Base-by-base conservation (phyloP, 2,113 vertebrate species). In the Podiceps cristatus region DNA sequence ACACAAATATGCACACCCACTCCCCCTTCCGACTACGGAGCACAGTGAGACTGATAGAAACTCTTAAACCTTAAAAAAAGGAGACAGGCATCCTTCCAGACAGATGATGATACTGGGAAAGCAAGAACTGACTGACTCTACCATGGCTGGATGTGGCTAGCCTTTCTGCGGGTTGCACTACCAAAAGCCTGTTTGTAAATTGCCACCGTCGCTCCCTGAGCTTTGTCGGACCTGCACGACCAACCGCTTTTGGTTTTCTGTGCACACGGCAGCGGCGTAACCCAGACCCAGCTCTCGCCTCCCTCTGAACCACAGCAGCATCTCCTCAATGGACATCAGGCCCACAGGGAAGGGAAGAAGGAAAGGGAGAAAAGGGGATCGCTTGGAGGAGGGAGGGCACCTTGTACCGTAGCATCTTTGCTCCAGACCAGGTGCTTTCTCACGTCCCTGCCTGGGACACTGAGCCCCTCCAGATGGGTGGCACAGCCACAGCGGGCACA, bases 231-330 rank as follows among this genome's bases (percentile, higher is more conserved):
- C 63, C 64, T 1, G 7, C 55, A 84, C 5, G 27, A 59, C 11
- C 31, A 68, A 67, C 17, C 5, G 0, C n/a, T 33, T 87, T 3
- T 71, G 76, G 23, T 15, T 62, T 87, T 11, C 53, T 64, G 53
- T 33, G 68, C 35, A n/a, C 7, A 0, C 7, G 40, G 56, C 42
- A 24, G 50, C 0, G 9, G 50, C 0, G 9, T 45, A 59, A 45
- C 5, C 55, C 69, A 77, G 77, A 68, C 10, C 35, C 69, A 44
- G 60, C 45, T 33, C 40, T 11, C 11, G 7, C 28, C 49, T 69
- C 37, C 29, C 27, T 23, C 68, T 60, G 53, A 85, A 72, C 4
- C 35, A 49, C 62, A 69, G 60, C 1, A 44, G 15, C 0, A 0
- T 18, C 29, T 90, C 50, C 79, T 53, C 86, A 25, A 1, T 1